Evolutionary conservation across 2,888 invertebrate species (phyloP), one percentile per base, ranked within the genome.

Genomic region (Temnothorax ravouxi): DNA sequence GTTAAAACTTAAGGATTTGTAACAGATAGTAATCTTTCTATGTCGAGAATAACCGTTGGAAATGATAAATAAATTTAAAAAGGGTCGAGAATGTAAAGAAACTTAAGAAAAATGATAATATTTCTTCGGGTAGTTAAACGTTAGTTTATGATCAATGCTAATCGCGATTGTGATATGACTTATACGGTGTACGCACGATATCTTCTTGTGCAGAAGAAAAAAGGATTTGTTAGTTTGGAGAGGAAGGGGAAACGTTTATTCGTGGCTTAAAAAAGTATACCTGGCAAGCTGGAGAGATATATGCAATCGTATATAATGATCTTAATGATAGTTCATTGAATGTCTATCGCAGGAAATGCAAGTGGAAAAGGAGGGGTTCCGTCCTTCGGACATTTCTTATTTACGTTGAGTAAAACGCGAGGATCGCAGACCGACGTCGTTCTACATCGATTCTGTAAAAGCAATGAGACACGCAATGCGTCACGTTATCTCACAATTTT

Each of bases 241-340:
- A 47, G n/a, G 13, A 44, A 47, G 29, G 44, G 15, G 18, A 61
- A 61, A 59, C 74, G 25, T 50, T 50, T 29, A 15, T 11, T 50
- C 34, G 54, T 11, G 21, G 21, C 2, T 71, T 54, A 54, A 52
- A 66, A 75, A 76, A 76, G 34, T 66, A 50, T 64, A 44, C 44
- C 21, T 50, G 75, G n/a, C 21, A 38, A 50, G 66, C 15, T 38
- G 34, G 52, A 41, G 52, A 84, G 38, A 47, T 29, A 29, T 29
- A 29, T 54, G 59, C 52, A 62, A 71, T 79, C 69, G 67, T 15
- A 69, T 11, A 47, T 47, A 71, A 79, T 29, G 44, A 80, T 59
- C 80, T 54, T 69, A 80, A 81, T 74, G 72, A 77, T 77, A 81
- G 62, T 38, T 47, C 52, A 54, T 59, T 29, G 76, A 74, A 82